Percentiles rank a stretch among this genome's conserved stretches.
Evolutionary conservation across 2,113 vertebrate genomes (phyloP).

Genomic region (Rhea pennata): DNA sequence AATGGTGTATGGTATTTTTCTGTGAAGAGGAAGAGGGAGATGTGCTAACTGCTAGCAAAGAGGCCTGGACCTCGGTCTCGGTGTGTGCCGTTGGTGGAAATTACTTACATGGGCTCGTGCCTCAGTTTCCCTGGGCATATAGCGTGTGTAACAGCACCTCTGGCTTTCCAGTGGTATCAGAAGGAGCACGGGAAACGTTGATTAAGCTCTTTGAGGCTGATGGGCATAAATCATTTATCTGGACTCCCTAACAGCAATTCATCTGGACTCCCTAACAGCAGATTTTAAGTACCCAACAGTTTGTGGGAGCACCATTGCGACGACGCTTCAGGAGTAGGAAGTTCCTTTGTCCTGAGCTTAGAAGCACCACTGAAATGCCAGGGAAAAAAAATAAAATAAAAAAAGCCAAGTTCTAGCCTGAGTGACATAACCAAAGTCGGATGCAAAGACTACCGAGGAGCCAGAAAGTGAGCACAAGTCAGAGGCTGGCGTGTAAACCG

Average conservation of each 20-base stretch:
- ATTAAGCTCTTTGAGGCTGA: background rate
- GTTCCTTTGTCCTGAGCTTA: background rate
- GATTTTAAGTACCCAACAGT: background rate
- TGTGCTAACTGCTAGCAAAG: background rate
- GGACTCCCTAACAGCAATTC: background rate
- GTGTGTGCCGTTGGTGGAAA: background rate
- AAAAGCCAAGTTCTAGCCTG: background rate
- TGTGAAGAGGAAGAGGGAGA: background rate
- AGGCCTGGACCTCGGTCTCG: background rate
- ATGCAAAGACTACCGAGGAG: conserved; percentile 37
- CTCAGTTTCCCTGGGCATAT: conserved; percentile 21
- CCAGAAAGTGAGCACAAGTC: conserved; percentile 58
- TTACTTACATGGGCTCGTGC: rapidly evolving
- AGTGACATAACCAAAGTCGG: background rate
- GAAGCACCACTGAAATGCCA: background rate
- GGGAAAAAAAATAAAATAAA: no score
- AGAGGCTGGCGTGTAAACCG: conserved; percentile 21
- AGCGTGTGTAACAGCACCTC: rapidly evolving
- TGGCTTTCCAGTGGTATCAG: background rate
- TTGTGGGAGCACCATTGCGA: background rate
- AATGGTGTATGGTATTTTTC: background rate
- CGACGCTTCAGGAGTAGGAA: no score
- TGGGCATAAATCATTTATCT: background rate
- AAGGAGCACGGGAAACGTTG: background rate
- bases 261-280: background rate